Conservation (phyloP, 2,888 invertebrate species). For the Ennomos fuscantarius region DNA sequence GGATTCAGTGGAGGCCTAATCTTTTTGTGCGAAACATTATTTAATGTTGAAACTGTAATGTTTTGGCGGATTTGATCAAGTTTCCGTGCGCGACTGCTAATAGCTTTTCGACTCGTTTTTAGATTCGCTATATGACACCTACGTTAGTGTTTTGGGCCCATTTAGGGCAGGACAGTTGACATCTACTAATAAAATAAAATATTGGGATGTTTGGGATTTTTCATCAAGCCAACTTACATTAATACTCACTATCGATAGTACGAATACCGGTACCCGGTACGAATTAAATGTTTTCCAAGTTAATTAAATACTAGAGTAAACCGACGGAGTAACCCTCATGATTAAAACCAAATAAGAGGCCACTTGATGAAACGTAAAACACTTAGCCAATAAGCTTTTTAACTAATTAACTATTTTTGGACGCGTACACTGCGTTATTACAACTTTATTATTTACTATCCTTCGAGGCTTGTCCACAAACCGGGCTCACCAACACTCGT, state of each 20-base stretch:
- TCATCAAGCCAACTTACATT: not conserved
- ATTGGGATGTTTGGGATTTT: not conserved
- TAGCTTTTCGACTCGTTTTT: too few relatives aligned
- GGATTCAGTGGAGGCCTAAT: constrained; percentile 33
- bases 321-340: constrained; percentile 16
- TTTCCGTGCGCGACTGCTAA: too few relatives aligned
- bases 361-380: constrained; percentile 36
- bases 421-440: constrained; percentile 42
- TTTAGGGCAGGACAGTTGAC: too few relatives aligned
- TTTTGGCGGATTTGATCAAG: too few relatives aligned
- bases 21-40: constrained; percentile 15
- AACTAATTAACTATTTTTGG: constrained; percentile 51
- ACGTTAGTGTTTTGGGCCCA: too few relatives aligned
- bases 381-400: constrained; percentile 41
- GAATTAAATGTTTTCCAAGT: constrained; percentile 15
- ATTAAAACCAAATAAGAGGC: constrained; percentile 27
- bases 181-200: not conserved
- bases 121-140: too few relatives aligned
- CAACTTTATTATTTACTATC: constrained; percentile 43
- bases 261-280: too few relatives aligned
- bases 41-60: not conserved
- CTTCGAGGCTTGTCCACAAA: constrained; percentile 43
- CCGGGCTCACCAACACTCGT: constrained; percentile 47
- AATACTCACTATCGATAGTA: too few relatives aligned
- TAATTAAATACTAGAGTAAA: constrained; percentile 14